Base-by-base conservation (phyloP, 2,888 invertebrate species). In the Ceratothoa steindachneri region DNA sequence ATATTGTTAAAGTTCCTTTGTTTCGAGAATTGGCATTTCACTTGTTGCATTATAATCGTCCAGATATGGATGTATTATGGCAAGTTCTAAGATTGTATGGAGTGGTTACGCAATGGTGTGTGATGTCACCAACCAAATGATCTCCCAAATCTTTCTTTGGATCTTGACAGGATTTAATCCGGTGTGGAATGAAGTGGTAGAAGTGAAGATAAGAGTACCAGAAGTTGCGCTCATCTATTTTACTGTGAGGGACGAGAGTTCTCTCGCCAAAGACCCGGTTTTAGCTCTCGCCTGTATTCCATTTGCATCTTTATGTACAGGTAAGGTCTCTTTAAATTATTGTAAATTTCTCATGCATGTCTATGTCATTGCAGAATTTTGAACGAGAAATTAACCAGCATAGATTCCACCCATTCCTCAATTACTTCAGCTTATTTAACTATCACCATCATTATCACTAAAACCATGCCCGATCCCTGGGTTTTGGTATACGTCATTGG, bases 91-190 rank as follows among this genome's bases (percentile, higher is more conserved):
- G n/a, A n/a, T n/a, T n/a, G n/a, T n/a, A n/a, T n/a, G n/a, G n/a
- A n/a, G n/a, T n/a, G n/a, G n/a, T n/a, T n/a, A n/a, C n/a, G n/a
- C n/a, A n/a, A n/a, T n/a, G n/a, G n/a, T n/a, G n/a, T n/a, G n/a
- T n/a, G n/a, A n/a, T n/a, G n/a, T n/a, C n/a, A n/a, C n/a, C n/a
- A n/a, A n/a, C n/a, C n/a, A n/a, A n/a, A n/a, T n/a, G n/a, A n/a
- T n/a, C n/a, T n/a, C n/a, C n/a, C n/a, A n/a, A n/a, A n/a, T n/a
- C n/a, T n/a, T n/a, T n/a, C 22, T 19, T 22, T 69, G 24, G 31
- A 27, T 70, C 22, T 71, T 51, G 29, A n/a, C 80, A 86, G 80
- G 80, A 12, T 81, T 81, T 55, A 81, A 81, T 67, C 81, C 81
- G 24, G 77, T 79, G 15, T 81, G 80, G 80, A 69, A 76, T 51